Evolutionary conservation across 2,113 vertebrate genomes (phyloP).

Genomic region (Tyrannus savana): DNA sequence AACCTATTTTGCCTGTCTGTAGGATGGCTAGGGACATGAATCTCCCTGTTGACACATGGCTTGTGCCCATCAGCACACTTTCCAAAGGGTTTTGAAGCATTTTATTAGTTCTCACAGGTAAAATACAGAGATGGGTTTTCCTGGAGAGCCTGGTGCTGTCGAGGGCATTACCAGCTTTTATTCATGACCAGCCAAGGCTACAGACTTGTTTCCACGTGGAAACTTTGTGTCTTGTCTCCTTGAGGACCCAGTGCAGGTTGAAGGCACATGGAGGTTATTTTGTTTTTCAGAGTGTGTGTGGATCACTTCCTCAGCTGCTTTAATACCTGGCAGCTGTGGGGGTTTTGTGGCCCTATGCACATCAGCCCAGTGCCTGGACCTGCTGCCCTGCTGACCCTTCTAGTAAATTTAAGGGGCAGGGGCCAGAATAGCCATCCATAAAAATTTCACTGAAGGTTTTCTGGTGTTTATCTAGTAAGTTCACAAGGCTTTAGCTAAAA

Average conservation of each 20-base stretch:
- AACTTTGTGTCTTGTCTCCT: not conserved
- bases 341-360: too few relatives aligned
- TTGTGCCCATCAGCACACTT: not conserved
- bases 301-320: not conserved
- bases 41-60: not conserved
- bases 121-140: not conserved
- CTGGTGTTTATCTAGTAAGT: not conserved
- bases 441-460: not conserved
- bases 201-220: not conserved
- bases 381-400: not conserved
- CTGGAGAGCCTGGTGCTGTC: not conserved
- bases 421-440: not conserved
- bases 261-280: not conserved
- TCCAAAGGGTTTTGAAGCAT: not conserved
- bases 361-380: not conserved
- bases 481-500: slow-evolving; percentile 14
- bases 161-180: not conserved
- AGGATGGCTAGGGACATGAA: not conserved
- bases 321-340: not conserved
- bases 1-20: not conserved
- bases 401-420: not conserved
- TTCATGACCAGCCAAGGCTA: not conserved
- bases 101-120: not conserved
- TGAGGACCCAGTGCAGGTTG: not conserved
- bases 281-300: not conserved